Conservation (phyloP, 2,113 vertebrate species). For the Cynoglossus semilaevis region DNA sequence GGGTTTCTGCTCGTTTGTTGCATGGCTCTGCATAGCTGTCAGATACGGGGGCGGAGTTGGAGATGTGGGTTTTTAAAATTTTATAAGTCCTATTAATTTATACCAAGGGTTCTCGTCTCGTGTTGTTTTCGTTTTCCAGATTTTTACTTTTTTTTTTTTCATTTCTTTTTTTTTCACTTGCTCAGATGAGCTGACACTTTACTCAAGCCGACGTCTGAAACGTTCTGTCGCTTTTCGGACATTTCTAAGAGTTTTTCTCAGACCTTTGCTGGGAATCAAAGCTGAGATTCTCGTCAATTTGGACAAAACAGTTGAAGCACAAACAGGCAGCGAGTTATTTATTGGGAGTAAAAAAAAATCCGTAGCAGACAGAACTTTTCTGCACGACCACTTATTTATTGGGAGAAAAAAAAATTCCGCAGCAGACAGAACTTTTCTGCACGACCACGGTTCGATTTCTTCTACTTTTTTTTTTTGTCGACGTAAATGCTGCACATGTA, state of each 20-base stretch:
- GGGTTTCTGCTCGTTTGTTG: constrained; percentile 53
- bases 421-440: constrained; percentile 9
- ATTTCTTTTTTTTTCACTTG: constrained; percentile 31
- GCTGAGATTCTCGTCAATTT: constrained; percentile 44
- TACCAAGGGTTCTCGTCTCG: constrained; percentile 50
- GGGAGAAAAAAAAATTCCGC: too few relatives aligned
- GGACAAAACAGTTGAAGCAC: constrained; percentile 53
- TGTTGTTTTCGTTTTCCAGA: background rate
- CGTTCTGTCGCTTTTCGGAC: constrained; percentile 28
- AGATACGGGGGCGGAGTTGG: constrained; percentile 6
- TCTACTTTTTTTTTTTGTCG: background rate
- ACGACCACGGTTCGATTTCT: constrained; percentile 33
- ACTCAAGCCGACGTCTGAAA: constrained; percentile 47
- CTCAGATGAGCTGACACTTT: constrained; percentile 42
- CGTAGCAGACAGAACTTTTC: too few relatives aligned
- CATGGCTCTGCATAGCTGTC: constrained; percentile 58
- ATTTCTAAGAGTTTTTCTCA: constrained; percentile 23
- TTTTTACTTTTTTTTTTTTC: constrained; percentile 6
- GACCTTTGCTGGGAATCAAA: constrained; percentile 51
- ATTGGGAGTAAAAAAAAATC: too few relatives aligned
- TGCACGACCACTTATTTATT: too few relatives aligned
- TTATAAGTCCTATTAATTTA: constrained; percentile 65
- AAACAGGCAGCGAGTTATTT: constrained; percentile 52
- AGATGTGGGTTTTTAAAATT: constrained; percentile 57
- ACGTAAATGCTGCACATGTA: constrained; percentile 40